Percentiles rank a stretch among this genome's conserved stretches.
Evolutionary conservation across 2,888 invertebrate species (phyloP).

Genomic region (Toxonevra muliebris): DNA sequence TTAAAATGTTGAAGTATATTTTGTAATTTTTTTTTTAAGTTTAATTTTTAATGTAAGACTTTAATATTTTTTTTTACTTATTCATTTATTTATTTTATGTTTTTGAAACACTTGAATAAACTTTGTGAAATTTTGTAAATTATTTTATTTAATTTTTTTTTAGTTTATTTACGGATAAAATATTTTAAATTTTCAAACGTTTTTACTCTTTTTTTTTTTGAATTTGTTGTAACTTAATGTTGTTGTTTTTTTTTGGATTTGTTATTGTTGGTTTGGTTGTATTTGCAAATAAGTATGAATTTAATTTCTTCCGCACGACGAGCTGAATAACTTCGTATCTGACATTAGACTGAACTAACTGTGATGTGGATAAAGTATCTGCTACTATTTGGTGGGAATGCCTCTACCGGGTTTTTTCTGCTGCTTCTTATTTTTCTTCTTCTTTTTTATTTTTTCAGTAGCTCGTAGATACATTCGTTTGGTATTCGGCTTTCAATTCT

Average conservation of each 20-base stretch:
- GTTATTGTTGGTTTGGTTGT: slow-evolving; percentile 37
- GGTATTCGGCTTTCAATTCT: slow-evolving; percentile 9
- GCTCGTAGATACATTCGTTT: slow-evolving; percentile 14
- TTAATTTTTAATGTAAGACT: slow-evolving; percentile 3
- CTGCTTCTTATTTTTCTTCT: slow-evolving; percentile 27
- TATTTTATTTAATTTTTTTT: slow-evolving; percentile 15
- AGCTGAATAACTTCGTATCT: slow-evolving; percentile 62
- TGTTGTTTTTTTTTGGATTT: slow-evolving; percentile 36
- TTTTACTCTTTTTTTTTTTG: neutral
- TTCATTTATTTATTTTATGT: neutral
- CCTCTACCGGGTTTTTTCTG: slow-evolving; percentile 39
- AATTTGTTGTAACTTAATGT: slow-evolving; percentile 7
- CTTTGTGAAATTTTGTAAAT: slow-evolving; percentile 1
- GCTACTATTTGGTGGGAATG: slow-evolving; percentile 16
- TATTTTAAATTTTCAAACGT: neutral
- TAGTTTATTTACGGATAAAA: slow-evolving; percentile 7
- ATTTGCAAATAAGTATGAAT: slow-evolving; percentile 30
- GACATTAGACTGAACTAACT: slow-evolving; percentile 61
- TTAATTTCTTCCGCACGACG: slow-evolving; percentile 59
- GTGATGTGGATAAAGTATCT: slow-evolving; percentile 47
- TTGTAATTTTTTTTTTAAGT: slow-evolving; percentile 1
- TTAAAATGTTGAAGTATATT: neutral
- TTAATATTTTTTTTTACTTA: neutral
- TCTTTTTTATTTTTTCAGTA: slow-evolving; percentile 2
- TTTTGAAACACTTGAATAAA: slow-evolving; percentile 11